Percentiles rank a stretch among this genome's conserved stretches.
phyloP scores from a whole-genome alignment of 2,888 invertebrate species.

The Invenusta paracnida region DNA sequence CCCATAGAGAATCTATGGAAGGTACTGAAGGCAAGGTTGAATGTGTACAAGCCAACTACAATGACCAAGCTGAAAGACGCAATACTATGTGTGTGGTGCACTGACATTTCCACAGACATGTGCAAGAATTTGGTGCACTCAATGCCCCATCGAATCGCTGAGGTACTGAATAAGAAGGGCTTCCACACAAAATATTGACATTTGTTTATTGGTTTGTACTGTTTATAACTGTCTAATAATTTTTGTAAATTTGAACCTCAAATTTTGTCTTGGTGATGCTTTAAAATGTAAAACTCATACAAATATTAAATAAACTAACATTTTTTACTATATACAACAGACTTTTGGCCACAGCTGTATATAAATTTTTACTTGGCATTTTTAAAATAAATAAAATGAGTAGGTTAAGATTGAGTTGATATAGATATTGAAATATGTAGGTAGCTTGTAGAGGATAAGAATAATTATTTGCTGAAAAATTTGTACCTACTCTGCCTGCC shows the following conservation, averaged over 20 bases:
- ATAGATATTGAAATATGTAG: no score
- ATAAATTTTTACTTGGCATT: no score
- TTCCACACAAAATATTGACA: constrained; percentile 20
- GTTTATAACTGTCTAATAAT: constrained; percentile 5
- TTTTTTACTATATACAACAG: not conserved
- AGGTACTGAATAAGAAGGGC: constrained; percentile 10
- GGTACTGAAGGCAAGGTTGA: constrained; percentile 19
- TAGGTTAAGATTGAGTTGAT: no score
- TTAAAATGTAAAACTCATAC: constrained; percentile 27
- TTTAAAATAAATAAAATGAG: no score
- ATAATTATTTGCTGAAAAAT: no score
- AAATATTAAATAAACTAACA: not conserved
- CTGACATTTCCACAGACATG: constrained; percentile 1
- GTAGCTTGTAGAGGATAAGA: no score
- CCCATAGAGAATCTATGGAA: constrained; percentile 25
- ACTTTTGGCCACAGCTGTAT: constrained; percentile 23
- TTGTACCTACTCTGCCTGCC: no score
- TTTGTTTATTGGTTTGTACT: constrained; percentile 24
- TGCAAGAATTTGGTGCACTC: constrained; percentile 32
- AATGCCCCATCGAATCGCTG: constrained; percentile 22
- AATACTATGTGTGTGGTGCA: constrained; percentile 11
- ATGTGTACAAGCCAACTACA: constrained; percentile 12
- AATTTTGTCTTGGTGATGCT: constrained; percentile 31
- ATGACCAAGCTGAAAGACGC: not conserved
- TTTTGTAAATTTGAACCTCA: constrained; percentile 28